phyloP scores from a whole-genome alignment of 2,113 vertebrate species.

The Riparia riparia region DNA sequence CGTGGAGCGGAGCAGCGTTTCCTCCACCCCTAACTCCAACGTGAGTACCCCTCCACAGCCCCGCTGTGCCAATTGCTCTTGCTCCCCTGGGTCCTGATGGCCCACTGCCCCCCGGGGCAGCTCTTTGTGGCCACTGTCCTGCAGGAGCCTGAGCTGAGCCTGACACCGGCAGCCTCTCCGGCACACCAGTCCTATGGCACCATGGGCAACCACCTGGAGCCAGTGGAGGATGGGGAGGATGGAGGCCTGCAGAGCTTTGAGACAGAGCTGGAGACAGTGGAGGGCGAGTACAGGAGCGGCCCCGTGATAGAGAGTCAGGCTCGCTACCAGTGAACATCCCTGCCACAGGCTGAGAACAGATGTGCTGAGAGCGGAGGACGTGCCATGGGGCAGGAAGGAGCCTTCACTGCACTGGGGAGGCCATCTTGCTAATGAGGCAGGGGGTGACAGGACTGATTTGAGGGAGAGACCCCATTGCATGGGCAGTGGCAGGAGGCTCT shows the following conservation, averaged over 20 bases:
- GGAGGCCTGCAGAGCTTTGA: constrained; percentile 76
- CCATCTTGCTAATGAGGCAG: neutral
- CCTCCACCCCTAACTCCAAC: constrained; percentile 89
- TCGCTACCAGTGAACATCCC: constrained; percentile 81
- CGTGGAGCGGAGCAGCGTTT: constrained; percentile 85
- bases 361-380: neutral
- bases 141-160: constrained; percentile 90
- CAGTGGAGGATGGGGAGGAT: constrained; percentile 68
- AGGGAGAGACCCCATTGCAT: neutral
- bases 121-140: constrained; percentile 93
- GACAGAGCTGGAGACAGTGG: constrained; percentile 84
- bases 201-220: constrained; percentile 86
- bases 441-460: neutral
- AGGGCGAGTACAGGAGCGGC: constrained; percentile 77
- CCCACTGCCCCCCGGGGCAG: constrained; percentile 68
- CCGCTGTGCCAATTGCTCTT: rapidly evolving
- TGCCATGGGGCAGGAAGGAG: neutral
- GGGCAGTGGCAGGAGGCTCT: neutral
- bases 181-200: constrained; percentile 93
- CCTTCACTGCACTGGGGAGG: neutral
- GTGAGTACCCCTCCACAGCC: constrained; percentile 72
- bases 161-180: constrained; percentile 91
- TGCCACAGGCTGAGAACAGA: neutral
- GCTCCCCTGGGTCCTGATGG: neutral
- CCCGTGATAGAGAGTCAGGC: constrained; percentile 82